Conservation (phyloP, 2,113 vertebrate species). For the Chrysochloris asiatica region DNA sequence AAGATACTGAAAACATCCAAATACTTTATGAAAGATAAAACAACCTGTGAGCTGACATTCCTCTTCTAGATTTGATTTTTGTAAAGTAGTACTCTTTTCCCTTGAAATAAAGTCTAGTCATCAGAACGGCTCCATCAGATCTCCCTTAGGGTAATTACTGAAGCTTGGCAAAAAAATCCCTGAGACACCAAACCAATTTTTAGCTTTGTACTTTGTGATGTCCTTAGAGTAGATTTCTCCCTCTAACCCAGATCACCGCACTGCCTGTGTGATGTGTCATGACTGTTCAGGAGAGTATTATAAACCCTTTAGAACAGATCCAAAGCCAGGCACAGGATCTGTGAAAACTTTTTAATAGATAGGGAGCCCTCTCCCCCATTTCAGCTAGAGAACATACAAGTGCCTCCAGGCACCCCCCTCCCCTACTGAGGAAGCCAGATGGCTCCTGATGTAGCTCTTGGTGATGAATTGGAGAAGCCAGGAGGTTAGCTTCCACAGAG, state of each 20-base stretch:
- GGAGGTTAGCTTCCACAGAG: neutral
- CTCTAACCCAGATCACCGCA: neutral
- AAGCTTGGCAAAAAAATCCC: neutral
- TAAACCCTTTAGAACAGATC: neutral
- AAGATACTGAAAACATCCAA: conserved; percentile 25
- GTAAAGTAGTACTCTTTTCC: conserved; percentile 11
- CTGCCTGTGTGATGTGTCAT: neutral
- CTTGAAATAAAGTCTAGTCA: conserved; percentile 37
- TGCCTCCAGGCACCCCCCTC: conserved; percentile 20
- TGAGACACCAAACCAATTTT: conserved; percentile 46
- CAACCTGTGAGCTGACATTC: neutral
- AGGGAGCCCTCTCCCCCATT: neutral
- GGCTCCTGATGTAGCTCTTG: neutral
- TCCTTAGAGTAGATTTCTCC: conserved; percentile 6
- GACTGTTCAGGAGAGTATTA: neutral
- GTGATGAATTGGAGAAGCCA: neutral
- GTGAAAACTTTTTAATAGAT: neutral
- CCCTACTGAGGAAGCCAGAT: neutral
- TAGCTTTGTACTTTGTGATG: neutral
- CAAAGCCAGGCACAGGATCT: conserved; percentile 25
- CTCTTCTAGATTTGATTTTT: conserved; percentile 42
- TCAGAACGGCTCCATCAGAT: neutral
- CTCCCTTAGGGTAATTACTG: neutral
- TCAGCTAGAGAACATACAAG: neutral
- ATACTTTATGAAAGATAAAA: neutral